These are phyloP conservation scores for Tachycineta bicolor DNA, from an alignment of 2,113 vertebrate species.

Conservation along the genomic window DNA sequence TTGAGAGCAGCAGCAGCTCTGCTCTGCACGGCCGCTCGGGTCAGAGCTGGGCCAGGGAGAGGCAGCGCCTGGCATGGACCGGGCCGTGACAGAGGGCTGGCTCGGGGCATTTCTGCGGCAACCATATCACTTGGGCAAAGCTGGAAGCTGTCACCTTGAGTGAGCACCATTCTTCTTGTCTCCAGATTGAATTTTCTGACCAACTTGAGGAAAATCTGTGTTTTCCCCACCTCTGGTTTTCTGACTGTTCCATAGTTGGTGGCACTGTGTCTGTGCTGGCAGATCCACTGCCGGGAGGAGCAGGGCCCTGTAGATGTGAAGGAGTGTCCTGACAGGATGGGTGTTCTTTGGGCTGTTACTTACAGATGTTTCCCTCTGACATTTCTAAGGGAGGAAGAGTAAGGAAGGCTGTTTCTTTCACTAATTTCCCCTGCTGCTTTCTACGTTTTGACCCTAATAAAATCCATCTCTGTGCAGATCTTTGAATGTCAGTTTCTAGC, in stretches of 20 bases:
- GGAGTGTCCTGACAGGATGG: background rate
- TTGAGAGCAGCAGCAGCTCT: too few relatives aligned
- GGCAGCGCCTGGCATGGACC: too few relatives aligned
- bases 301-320: fast-evolving
- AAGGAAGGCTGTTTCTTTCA: background rate
- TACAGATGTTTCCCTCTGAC: too few relatives aligned
- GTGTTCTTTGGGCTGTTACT: fast-evolving
- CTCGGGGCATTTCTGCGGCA: too few relatives aligned
- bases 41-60: too few relatives aligned
- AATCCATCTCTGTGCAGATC: background rate
- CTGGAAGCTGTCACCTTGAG: fast-evolving
- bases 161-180: fast-evolving
- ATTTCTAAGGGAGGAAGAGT: background rate
- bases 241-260: fast-evolving
- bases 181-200: background rate
- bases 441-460: background rate
- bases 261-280: background rate
- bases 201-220: fast-evolving
- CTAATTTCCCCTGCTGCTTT: background rate
- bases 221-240: background rate
- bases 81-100: too few relatives aligned
- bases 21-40: too few relatives aligned
- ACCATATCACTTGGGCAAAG: too few relatives aligned
- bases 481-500: background rate
- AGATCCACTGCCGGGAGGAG: background rate